Base-by-base conservation (phyloP, 2,797 vertebrate species). In the Eremophila alpestris region DNA sequence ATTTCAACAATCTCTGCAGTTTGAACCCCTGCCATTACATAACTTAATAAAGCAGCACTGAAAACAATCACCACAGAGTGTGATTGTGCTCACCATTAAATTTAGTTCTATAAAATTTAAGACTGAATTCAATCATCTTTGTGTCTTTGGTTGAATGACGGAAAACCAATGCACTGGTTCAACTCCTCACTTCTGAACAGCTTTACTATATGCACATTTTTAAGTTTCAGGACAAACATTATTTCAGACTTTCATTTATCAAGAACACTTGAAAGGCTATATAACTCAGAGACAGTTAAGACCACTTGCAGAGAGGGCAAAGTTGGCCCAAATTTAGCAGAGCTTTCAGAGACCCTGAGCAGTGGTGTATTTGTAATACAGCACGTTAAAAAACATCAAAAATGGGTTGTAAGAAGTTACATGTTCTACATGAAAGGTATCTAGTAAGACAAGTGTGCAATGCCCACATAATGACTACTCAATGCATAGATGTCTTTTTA, bases 21-120 rank as follows among this genome's bases (percentile, higher is more conserved):
- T 97, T 97, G 97, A 98, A 97, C 83, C 93, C 91, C 89, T 96
- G 94, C 97, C 95, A 97, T 97, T 93, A 97, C 74, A 71, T 97
- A 97, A 98, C 97, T 97, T 97, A 98, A 98, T 98, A 97, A 98
- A 97, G 94, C 96, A 97, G 94, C 94, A 95, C 94, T 95, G 96
- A 97, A 98, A 98, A 98, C 97, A 97, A 97, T 97, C 95, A 95
- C 97, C 90, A 89, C 84, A 96, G 82, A 97, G 83, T 51, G 83
- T 16, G 84, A 97, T 69, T 94, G 95, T 88, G 80, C 87, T 97
- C 94, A 78, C 94, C 94, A 96, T 97, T 97, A 97, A 96, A 97
- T 96, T 96, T 96, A 96, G 90, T 95, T 97, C 95, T 94, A 91
- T 94, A 96, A 97, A 97, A 97, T 91, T 93, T 93, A 96, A 97